phyloP scores from a whole-genome alignment of 2,888 invertebrate species.

The Synergus laeviventris region DNA sequence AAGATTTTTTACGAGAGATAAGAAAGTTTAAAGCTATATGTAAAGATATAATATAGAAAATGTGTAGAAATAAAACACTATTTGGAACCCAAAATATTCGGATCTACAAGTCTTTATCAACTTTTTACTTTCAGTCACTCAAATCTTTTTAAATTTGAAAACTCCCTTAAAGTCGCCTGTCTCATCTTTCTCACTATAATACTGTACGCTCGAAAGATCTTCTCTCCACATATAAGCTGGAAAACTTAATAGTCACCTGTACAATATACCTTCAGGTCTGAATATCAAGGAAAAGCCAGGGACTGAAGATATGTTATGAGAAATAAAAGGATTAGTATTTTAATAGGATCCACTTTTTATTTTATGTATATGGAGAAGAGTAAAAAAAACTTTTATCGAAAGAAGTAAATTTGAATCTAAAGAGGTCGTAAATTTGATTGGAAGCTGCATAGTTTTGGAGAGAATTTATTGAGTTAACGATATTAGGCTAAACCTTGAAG shows the following conservation, averaged over 20 bases:
- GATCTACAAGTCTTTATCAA: too few relatives aligned
- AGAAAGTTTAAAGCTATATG: neutral
- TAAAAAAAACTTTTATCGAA: neutral
- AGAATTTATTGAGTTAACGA: neutral
- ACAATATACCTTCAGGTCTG: too few relatives aligned
- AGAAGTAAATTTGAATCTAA: constrained; percentile 11
- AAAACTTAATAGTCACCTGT: constrained; percentile 12
- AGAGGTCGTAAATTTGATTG: constrained; percentile 15
- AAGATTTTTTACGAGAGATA: neutral
- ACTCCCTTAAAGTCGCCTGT: constrained; percentile 12
- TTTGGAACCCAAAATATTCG: neutral
- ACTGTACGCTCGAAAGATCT: constrained; percentile 10
- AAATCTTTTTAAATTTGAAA: constrained; percentile 15
- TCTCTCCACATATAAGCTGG: neutral
- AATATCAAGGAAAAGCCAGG: too few relatives aligned
- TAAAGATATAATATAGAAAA: neutral
- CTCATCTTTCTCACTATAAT: neutral
- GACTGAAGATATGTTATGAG: too few relatives aligned
- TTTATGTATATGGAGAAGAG: neutral
- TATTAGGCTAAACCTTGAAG: neutral
- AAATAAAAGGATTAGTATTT: too few relatives aligned
- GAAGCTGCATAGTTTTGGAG: neutral
- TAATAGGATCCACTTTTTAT: neutral
- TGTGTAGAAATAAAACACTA: neutral
- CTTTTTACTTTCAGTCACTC: neutral